Evolutionary conservation across 2,797 vertebrate species (phyloP).

Genomic region (Peromyscus eremicus): DNA sequence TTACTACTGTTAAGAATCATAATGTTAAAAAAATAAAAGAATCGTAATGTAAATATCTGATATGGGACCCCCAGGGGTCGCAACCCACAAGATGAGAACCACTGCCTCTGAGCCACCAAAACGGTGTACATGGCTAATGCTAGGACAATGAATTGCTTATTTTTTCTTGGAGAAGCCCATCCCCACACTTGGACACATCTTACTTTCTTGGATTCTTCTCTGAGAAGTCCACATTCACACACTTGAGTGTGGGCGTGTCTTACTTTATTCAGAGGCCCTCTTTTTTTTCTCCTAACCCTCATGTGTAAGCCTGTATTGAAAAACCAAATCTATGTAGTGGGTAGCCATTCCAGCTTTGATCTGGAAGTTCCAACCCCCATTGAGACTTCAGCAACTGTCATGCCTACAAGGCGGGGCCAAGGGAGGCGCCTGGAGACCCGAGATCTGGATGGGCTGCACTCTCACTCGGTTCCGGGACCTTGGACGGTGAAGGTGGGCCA

Average conservation of each 20-base stretch:
- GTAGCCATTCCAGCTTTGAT: no score
- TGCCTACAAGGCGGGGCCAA: no score
- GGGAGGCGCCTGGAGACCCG: no score
- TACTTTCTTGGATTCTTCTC: background rate
- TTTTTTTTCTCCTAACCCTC: background rate
- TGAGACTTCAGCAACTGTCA: no score
- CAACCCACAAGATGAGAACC: background rate
- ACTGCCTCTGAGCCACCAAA: background rate
- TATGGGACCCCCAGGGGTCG: background rate
- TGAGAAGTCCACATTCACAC: background rate
- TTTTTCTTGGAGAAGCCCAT: background rate
- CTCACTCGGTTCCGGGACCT: no score
- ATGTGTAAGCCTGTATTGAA: background rate
- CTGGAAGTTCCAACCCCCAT: no score
- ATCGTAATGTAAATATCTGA: background rate
- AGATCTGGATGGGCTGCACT: no score
- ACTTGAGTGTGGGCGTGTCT: background rate
- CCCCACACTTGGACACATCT: background rate
- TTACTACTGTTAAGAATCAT: background rate
- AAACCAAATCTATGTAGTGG: background rate
- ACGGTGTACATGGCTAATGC: background rate
- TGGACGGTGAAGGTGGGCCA: no score
- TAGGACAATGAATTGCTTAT: background rate
- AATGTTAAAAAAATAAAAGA: no score
- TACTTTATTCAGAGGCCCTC: background rate